These are phyloP conservation scores for Phataginus tetradactyla DNA, from an alignment of 2,797 vertebrate genomes.

Conservation along the genomic window DNA sequence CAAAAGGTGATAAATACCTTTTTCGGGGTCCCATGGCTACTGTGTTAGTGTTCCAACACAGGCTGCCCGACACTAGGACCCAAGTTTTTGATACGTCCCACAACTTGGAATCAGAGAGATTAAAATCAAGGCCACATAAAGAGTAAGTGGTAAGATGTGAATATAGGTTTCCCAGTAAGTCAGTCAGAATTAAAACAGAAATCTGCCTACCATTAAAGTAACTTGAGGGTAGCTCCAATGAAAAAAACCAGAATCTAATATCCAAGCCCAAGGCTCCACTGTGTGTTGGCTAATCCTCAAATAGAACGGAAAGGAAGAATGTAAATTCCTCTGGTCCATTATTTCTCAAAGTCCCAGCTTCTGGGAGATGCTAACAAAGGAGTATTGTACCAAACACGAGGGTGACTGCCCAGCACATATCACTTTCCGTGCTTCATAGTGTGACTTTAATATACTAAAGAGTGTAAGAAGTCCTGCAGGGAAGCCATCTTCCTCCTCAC, in stretches of 20 bases:
- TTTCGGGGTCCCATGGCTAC: rapidly evolving
- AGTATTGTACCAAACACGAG: neutral
- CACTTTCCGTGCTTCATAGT: neutral
- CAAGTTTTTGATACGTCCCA: neutral
- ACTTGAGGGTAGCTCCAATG: neutral
- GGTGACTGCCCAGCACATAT: neutral
- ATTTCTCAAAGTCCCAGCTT: neutral
- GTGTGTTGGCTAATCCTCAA: neutral
- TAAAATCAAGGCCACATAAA: neutral
- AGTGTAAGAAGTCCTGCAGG: neutral
- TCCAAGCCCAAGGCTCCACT: neutral
- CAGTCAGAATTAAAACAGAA: neutral
- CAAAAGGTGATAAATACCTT: neutral
- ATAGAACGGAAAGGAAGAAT: neutral
- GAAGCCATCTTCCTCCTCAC: neutral
- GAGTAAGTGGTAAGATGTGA: neutral
- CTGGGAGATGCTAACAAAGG: neutral
- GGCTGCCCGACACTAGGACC: neutral
- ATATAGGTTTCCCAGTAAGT: neutral
- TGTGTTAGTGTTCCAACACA: neutral
- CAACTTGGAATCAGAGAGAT: neutral
- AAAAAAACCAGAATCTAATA: neutral
- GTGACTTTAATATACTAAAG: neutral
- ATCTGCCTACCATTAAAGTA: neutral
- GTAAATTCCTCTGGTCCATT: neutral